Evolutionary conservation across 2,888 invertebrate genomes (phyloP), one percentile per base, ranked within the genome.

Genomic region (Urechis unicinctus): DNA sequence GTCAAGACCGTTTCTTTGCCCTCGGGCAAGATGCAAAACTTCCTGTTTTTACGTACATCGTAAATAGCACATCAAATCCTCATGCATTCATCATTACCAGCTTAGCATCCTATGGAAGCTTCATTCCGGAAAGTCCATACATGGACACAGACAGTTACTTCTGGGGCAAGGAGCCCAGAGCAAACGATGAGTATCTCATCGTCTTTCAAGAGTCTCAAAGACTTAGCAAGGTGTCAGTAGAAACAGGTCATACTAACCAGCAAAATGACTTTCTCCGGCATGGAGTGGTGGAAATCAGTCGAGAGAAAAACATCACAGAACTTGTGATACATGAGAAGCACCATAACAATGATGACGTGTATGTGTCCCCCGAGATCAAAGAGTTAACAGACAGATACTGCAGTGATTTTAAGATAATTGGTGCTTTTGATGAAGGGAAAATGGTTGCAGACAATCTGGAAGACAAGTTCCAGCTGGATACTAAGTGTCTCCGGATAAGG

Each of bases 41-140:
- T 58, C 55, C 53, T 61, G 21, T 66, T 9, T 36, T 36, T 17
- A 36, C 9, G 9, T 13, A 13, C 17, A 17, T 36, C 9, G 36
- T 36, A 9, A 36, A 36, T 17, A 36, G 9, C 9, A 36, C 66
- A 36, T 57, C 59, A 45, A 75, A 78, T 59, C 79, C 79, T 0
- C 60, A 68, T 3, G 79, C 77, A 0, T 66, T 65, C 28, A 61
- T 79, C 13, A 57, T 68, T n/a, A 76, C 78, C 2, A 70, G 70
- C 31, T 69, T 79, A 60, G 56, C 64, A 30, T 58, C 70, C 42
- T 70, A 71, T 60, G 66, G 68, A 29, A 63, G 66, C 26, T 68
- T 70, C 59, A 59, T 64, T 24, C 68, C 74, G 0, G 68, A 69
- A 25, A 63, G 69, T 17, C 74, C 75, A 3, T 79, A 78, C 50